Evolutionary conservation across 2,888 invertebrate genomes (phyloP), one percentile per base, ranked within the genome.

Genomic region (Orchesellides sinensis): DNA sequence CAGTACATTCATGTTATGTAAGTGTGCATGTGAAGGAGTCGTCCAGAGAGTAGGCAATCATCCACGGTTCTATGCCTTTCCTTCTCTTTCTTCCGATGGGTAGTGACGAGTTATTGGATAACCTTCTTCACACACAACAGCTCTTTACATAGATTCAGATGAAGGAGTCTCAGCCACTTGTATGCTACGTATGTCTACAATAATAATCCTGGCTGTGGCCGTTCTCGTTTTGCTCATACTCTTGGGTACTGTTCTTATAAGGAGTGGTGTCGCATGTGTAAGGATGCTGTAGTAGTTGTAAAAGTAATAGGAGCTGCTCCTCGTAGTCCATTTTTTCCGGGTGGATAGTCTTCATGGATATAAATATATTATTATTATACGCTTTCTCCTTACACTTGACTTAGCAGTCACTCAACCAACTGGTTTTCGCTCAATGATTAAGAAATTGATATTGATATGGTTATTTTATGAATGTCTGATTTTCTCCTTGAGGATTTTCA

Each of bases 381-480:
- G 49, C 27, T 63, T 54, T 59, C 66, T 54, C 35, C 59, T 66
- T 47, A 80, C 80, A 80, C 73, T 80, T 66, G 66, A 54, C 19
- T 73, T 80, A 65, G 80, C 73, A 80, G 73, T 73, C 80, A 80
- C 19, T 73, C 80, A 73, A 59, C 65, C 80, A 73, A 68, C 72
- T 80, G 80, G 56, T 66, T 68, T 72, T 66, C 52, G 80, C 80
- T 68, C 80, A 73, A 54, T 73, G 73, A 80, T 80, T 72, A 80
- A 66, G 72, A 73, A 80, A 80, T 80, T 73, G 80, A 73, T 80
- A 78, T 78, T 69, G 78, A 78, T 78, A 78, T 78, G 78, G 63
- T 35, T 78, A 78, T 78, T 78, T 77, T 59, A 77, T 77, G 59
- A 29, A 29, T 59, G n/a, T 21, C n/a, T n/a, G n/a, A n/a, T n/a